phyloP scores from a whole-genome alignment of 2,888 invertebrate species.

The Conchocele bisecta region DNA sequence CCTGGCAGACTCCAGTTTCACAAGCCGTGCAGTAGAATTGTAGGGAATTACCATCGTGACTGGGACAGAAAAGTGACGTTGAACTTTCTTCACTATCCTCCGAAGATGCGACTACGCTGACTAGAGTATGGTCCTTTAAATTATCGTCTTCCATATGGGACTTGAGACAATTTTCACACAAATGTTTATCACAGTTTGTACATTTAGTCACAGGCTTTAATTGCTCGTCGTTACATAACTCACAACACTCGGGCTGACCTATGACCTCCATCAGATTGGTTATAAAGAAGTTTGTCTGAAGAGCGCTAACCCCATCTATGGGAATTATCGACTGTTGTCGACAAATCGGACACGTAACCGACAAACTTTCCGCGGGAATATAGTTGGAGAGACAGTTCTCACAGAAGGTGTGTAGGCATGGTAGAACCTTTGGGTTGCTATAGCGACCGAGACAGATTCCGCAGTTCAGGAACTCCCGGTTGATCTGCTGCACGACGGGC shows the following conservation, averaged over 20 bases:
- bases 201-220: conserved; percentile 77
- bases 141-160: conserved; percentile 70
- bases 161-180: conserved; percentile 78
- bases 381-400: conserved; percentile 83
- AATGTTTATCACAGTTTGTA: conserved; percentile 75
- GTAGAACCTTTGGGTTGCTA: conserved; percentile 82
- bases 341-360: conserved; percentile 84
- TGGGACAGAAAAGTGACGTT: conserved; percentile 79
- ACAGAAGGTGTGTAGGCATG: conserved; percentile 85
- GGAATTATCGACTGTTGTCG: conserved; percentile 84
- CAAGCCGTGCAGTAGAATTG: conserved; percentile 84
- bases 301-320: conserved; percentile 83
- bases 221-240: conserved; percentile 69
- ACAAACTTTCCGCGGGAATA: conserved; percentile 83
- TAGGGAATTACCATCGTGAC: conserved; percentile 79
- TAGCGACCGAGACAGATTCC: conserved; percentile 81
- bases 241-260: conserved; percentile 72
- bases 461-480: conserved; percentile 79
- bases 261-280: conserved; percentile 83
- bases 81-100: conserved; percentile 66
- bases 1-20: conserved; percentile 84
- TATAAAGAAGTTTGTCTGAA: conserved; percentile 83
- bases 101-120: conserved; percentile 71
- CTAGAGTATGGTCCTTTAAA: conserved; percentile 67
- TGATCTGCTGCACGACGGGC: conserved; percentile 65